Base-by-base conservation (phyloP, 2,888 invertebrate genomes). In the Tipula confusa region DNA sequence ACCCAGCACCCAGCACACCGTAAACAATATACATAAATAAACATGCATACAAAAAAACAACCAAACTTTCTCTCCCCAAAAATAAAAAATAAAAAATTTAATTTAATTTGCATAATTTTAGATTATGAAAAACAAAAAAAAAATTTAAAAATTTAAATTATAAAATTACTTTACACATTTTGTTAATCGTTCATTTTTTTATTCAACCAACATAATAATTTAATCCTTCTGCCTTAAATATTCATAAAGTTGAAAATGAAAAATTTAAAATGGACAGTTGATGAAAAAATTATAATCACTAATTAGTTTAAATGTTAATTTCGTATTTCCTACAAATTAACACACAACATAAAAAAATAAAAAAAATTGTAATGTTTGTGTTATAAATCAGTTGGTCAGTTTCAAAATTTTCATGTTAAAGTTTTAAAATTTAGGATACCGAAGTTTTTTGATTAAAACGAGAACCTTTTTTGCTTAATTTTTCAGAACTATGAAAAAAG, bases 241-340 rank as follows among this genome's bases (percentile, higher is more conserved):
- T 64, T 64, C 64, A 64, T 64, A 64, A 64, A 64, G 64, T 64
- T 64, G 24, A n/a, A 18, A 64, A 24, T 9, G 24, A 64, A 64
- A 64, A 64, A 24, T 18, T 18, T 48, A 18, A 48, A 64, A 64
- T 64, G 64, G 64, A 24, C 64, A 64, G 64, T 64, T 64, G 64
- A 64, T 64, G 64, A 64, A 64, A 64, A 64, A 64, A 64, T 24
- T 64, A 64, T 64, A 24, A 64, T 24, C 64, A 64, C 64, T 64
- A 64, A 64, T 64, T 64, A 64, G 64, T 64, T 64, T 64, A 64
- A 24, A 64, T 64, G 64, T 64, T 64, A 64, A 64, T 64, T 64
- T 64, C 9, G 64, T 64, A 24, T 64, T 64, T 64, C 24, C 24
- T 24, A 24, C 18, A 24, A 64, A 64, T 64, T 48, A 48, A 48